Evolutionary conservation across 2,888 invertebrate genomes (phyloP).

Genomic region (Ceramica pisi): DNA sequence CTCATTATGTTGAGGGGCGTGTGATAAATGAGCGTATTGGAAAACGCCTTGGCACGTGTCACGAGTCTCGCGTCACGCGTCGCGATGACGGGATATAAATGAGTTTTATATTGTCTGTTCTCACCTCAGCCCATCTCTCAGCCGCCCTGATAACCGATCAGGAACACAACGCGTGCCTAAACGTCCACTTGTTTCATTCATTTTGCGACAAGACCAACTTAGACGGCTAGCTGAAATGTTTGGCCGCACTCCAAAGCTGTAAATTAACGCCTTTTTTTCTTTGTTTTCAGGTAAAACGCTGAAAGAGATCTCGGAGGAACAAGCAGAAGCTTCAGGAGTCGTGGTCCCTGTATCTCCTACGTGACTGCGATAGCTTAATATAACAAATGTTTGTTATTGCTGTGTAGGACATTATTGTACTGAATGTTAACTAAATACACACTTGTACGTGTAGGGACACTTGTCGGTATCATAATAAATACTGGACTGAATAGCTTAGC

Average conservation of each 20-base stretch:
- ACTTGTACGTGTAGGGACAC: slow-evolving; percentile 44
- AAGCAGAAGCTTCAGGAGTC: slow-evolving; percentile 77
- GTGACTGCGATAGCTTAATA: slow-evolving; percentile 65
- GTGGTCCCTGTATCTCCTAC: slow-evolving; percentile 65
- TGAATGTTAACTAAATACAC: slow-evolving; percentile 44
- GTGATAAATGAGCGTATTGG: slow-evolving; percentile 90
- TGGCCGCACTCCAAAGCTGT: slow-evolving; percentile 86
- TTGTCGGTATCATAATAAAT: slow-evolving; percentile 66
- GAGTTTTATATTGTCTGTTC: slow-evolving; percentile 89
- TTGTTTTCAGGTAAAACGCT: slow-evolving; percentile 90
- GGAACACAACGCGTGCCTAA: slow-evolving; percentile 78
- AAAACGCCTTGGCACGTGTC: slow-evolving; percentile 88
- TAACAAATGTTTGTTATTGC: slow-evolving; percentile 65
- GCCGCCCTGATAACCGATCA: slow-evolving; percentile 82
- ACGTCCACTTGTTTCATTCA: slow-evolving; percentile 86
- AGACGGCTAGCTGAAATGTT: slow-evolving; percentile 89
- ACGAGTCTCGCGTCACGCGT: slow-evolving; percentile 82
- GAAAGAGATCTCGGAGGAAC: slow-evolving; percentile 81
- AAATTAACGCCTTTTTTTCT: slow-evolving; percentile 88
- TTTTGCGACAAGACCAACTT: slow-evolving; percentile 86
- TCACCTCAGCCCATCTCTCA: slow-evolving; percentile 87
- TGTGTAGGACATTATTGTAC: slow-evolving; percentile 50
- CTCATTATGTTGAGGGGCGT: slow-evolving; percentile 87
- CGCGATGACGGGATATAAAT: slow-evolving; percentile 87
- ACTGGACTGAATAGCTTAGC: slow-evolving; percentile 64